These are phyloP conservation scores for Gastracanthus pulcherrimus DNA, from an alignment of 2,888 invertebrate species.

Conservation along the genomic window DNA sequence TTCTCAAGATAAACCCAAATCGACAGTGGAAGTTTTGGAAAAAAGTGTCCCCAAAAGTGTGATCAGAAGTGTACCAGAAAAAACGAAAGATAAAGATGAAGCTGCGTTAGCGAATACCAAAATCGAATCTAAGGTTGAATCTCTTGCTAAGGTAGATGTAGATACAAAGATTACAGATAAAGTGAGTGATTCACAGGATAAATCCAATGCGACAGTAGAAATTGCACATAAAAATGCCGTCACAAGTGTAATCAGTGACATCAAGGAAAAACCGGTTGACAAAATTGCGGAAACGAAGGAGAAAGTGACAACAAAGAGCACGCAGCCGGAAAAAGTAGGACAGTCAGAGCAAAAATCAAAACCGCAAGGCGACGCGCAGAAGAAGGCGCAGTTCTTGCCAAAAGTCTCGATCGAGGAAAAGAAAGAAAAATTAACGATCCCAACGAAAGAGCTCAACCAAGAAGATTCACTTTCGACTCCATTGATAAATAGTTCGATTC, in stretches of 20 bases:
- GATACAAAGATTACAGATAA: too few species aligned
- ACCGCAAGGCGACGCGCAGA: not conserved
- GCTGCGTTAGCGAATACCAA: too few species aligned
- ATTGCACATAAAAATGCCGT: too few species aligned
- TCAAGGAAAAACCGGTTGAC: not conserved
- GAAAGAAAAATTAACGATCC: not conserved
- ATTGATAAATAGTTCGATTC: not conserved
- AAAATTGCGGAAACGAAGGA: not conserved
- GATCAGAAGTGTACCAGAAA: too few species aligned
- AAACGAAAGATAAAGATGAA: too few species aligned
- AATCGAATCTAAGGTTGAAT: too few species aligned
- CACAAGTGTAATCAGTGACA: not conserved
- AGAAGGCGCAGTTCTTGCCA: not conserved
- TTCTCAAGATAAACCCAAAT: not conserved
- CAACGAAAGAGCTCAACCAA: not conserved
- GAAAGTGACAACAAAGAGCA: conserved; percentile 1
- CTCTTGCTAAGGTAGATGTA: too few species aligned
- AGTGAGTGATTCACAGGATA: too few species aligned
- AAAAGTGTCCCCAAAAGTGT: too few species aligned
- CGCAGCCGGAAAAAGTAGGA: not conserved
- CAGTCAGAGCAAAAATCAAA: not conserved
- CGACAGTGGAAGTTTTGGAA: not conserved
- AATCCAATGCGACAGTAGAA: too few species aligned
- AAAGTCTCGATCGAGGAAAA: conserved; percentile 4
- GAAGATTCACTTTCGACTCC: not conserved